Base-by-base conservation (phyloP, 30 jellyfish, hydroid and myxozoan genomes). In the Rhopilema esculentum region DNA sequence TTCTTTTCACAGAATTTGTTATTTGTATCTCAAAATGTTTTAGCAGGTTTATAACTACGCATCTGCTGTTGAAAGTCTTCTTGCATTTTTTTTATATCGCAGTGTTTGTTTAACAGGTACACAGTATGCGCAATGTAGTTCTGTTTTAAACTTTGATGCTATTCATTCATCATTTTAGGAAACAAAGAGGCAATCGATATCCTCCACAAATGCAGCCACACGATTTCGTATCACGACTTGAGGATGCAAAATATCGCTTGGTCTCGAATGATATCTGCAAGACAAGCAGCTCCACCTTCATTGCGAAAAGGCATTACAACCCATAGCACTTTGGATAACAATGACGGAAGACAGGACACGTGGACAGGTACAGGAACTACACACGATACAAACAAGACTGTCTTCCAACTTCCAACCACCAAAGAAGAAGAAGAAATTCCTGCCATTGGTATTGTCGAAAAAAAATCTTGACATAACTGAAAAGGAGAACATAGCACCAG, bases 351-450 rank as follows among this genome's bases (percentile, higher is more conserved):
- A 49, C 91, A 82, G 85, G 86, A 82, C 0, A 82, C 91, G 0
- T 0, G 49, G 49, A 82, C 91, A 7, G 91, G 91, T 40, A 57
- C 67, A 22, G 84, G 91, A 15, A 82, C 85, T 18, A 67, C 91
- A 18, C 88, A 85, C 26, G 89, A 85, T 64, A 85, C 94, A 53
- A 85, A 75, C 66, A 85, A 27, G 89, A 75, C 90, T 18, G 69
- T 85, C n/a, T 85, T 85, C 67, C 89, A 64, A 77, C 63, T 82
- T 16, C 91, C 77, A 79, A 24, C 80, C 25, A 27, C 73, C 28
- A 28, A 67, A 20, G 64, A 83, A 48, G 33, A 18, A 49, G 27
- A 52, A 25, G 65, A 4, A 22, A 50, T 28, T 18, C 79, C 92
- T 20, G 24, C 22, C 12, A 69, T 69, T 69, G 88, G 78, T 12